Evolutionary conservation across 53 echinoderm and acorn worm species (phyloP).

Genomic region (Antedon mediterranea): DNA sequence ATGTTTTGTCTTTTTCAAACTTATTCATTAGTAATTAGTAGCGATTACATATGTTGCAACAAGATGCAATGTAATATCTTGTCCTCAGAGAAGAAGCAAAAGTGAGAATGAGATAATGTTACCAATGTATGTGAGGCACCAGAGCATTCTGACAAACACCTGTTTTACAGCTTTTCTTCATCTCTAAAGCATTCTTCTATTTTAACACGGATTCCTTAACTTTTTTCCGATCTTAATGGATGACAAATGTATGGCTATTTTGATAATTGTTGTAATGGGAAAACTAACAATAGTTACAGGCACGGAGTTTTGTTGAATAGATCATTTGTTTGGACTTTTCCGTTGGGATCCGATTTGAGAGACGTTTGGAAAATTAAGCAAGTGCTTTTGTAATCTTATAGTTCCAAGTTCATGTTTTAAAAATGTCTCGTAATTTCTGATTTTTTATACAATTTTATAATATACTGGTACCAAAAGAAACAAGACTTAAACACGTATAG

Average conservation of each 20-base stretch:
- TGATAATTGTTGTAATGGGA: background rate
- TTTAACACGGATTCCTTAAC: background rate
- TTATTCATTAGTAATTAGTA: background rate
- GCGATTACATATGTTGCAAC: background rate
- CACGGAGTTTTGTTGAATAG: background rate
- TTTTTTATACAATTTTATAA: too few species aligned
- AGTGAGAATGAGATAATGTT: background rate
- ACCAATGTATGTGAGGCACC: background rate
- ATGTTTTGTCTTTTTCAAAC: background rate
- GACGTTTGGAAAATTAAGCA: too few species aligned
- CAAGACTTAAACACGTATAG: too few species aligned
- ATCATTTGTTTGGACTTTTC: background rate
- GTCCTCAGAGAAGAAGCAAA: background rate
- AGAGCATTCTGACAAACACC: background rate
- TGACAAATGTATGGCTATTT: background rate
- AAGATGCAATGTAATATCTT: background rate
- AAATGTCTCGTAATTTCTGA: too few species aligned
- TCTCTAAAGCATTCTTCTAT: background rate
- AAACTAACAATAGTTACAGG: background rate
- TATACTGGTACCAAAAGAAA: too few species aligned
- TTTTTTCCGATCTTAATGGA: background rate
- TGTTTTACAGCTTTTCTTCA: background rate
- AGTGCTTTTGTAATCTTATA: too few species aligned
- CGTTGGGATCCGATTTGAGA: background rate
- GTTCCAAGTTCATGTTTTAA: too few species aligned